Conservation (phyloP, 2,888 invertebrate species). For the Hypsopygia costalis region DNA sequence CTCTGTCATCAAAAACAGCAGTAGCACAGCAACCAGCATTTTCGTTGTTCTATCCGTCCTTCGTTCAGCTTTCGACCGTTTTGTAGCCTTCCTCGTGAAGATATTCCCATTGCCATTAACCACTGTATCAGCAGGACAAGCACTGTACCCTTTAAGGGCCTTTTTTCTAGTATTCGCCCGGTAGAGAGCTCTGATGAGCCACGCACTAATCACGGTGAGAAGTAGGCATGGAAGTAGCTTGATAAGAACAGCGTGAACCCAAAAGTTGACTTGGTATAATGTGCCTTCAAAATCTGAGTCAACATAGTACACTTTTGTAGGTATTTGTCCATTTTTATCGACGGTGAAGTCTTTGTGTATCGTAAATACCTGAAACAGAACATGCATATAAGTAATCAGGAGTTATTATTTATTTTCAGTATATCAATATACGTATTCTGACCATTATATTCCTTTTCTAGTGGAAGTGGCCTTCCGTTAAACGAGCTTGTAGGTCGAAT, state of each 20-base stretch:
- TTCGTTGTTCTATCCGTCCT: slow-evolving; percentile 90
- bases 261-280: slow-evolving; percentile 87
- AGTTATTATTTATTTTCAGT: no score
- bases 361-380: slow-evolving; percentile 61
- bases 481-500: no score
- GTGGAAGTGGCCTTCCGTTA: no score
- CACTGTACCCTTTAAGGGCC: slow-evolving; percentile 72
- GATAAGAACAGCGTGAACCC: slow-evolving; percentile 90
- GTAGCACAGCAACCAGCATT: slow-evolving; percentile 92
- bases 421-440: no score
- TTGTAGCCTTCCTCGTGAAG: slow-evolving; percentile 60
- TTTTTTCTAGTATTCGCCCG: slow-evolving; percentile 85
- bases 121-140: slow-evolving; percentile 56
- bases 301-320: slow-evolving; percentile 65
- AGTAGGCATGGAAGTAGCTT: slow-evolving; percentile 90
- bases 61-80: slow-evolving; percentile 63
- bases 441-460: no score
- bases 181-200: slow-evolving; percentile 86
- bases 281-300: slow-evolving; percentile 81
- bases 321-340: slow-evolving; percentile 49
- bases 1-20: slow-evolving; percentile 93
- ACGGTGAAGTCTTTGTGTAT: slow-evolving; percentile 52
- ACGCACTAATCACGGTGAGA: slow-evolving; percentile 86
- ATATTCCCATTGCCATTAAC: slow-evolving; percentile 60
- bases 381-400: slow-evolving; percentile 9